phyloP scores from a whole-genome alignment of 1,140 invertebrate genomes.

The Caenorhabditis remanei region DNA sequence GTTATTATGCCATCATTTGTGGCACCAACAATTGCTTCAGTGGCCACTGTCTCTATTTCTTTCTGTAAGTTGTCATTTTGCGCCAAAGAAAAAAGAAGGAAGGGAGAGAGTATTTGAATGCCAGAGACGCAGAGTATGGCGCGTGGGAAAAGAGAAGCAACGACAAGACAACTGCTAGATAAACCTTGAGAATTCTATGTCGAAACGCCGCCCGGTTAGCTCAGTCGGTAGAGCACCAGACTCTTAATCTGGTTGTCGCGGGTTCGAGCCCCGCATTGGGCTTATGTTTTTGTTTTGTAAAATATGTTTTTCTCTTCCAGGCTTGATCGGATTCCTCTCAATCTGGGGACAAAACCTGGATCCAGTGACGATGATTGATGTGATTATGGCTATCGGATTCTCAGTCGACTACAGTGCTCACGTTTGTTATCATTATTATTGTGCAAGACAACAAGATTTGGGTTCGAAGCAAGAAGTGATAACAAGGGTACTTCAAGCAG shows the following conservation, averaged over 20 bases:
- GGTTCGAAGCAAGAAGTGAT: constrained; percentile 39
- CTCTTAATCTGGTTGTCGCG: constrained; percentile 78
- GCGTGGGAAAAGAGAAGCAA: neutral
- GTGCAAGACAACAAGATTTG: neutral
- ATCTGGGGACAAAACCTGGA: constrained; percentile 59
- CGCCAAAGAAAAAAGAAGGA: neutral
- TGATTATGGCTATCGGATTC: constrained; percentile 62
- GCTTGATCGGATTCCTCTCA: constrained; percentile 56
- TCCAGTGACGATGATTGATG: constrained; percentile 62
- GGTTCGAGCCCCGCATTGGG: constrained; percentile 78
- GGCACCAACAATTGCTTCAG: constrained; percentile 51
- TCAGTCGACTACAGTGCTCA: constrained; percentile 59
- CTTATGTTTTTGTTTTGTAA: constrained; percentile 50
- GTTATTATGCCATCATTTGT: constrained; percentile 61
- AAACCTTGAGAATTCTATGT: neutral
- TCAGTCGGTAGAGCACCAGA: constrained; percentile 78
- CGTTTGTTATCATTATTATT: constrained; percentile 61
- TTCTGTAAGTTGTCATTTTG: constrained; percentile 51
- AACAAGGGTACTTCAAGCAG: constrained; percentile 19
- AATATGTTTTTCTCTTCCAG: constrained; percentile 22
- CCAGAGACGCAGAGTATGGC: neutral
- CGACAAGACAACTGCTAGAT: neutral
- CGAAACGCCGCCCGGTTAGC: constrained; percentile 72
- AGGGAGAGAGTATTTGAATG: neutral
- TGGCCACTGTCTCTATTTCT: constrained; percentile 61